Base-by-base conservation (phyloP, 2,888 invertebrate species). In the Pseudococcus longispinus region DNA sequence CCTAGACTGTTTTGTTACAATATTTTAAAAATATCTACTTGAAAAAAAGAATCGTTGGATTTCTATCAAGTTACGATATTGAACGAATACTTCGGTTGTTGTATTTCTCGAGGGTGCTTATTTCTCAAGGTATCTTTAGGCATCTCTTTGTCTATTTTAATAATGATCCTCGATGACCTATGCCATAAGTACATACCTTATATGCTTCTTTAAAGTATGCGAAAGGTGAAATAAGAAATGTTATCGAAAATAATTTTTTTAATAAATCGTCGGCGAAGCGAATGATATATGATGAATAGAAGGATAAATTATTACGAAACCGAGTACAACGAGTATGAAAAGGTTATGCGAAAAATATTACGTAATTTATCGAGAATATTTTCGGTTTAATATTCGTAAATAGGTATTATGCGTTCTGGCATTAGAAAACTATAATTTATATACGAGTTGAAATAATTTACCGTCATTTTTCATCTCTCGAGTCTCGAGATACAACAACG, bases 281-380 rank as follows among this genome's bases (percentile, higher is more conserved):
- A 65, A 65, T 65, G 65, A 65, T 65, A 65, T 65, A 65, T 26
- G 65, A 65, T 26, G 65, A 65, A 65, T 65, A 65, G 65, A 65
- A 65, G 65, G 65, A 65, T 65, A 65, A 65, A 65, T 65, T 23
- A 65, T 65, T 65, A 65, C 65, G 65, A 65, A 65, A 65, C 65
- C 26, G 65, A 65, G 65, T 26, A 60, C 60, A n/a, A n/a, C 65
- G 65, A 65, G 65, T 65, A 65, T 65, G 51, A 65, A 65, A 65
- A 65, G 65, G 65, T 65, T 65, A 65, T 26, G 65, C 65, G 65
- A 65, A 65, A 65, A 65, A 26, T 65, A 65, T 65, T 65, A 65
- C 65, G 65, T 65, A 65, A 65, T 65, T 65, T 65, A 65, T 65
- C 65, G 65, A 65, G 65, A 65, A 65, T 65, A 65, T 65, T 65